Percentiles rank a stretch among this genome's conserved stretches.
Conservation (phyloP, 2,113 vertebrate species). For the Sakesphorus luctuosus region DNA sequence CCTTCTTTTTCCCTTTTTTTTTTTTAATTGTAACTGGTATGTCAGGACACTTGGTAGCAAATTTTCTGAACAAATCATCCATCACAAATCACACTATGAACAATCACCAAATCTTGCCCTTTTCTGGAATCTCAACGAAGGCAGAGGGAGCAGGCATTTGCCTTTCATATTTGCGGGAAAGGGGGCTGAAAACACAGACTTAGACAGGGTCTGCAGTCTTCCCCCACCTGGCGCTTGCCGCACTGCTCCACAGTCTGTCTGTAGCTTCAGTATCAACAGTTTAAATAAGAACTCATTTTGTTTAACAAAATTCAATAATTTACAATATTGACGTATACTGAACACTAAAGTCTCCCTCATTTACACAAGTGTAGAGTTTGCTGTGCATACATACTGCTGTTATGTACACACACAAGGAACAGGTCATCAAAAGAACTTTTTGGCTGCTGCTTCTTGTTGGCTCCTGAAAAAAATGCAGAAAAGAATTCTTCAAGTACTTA, state of each 20-base stretch:
- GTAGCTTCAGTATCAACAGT: constrained; percentile 32
- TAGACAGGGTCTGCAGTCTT: background rate
- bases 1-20: background rate
- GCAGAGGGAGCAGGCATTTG: background rate
- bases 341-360: constrained; percentile 77
- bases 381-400: constrained; percentile 63
- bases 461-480: constrained; percentile 78
- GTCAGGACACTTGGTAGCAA: background rate
- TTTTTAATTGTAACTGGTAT: background rate
- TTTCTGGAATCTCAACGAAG: background rate
- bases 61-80: background rate
- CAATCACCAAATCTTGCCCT: background rate
- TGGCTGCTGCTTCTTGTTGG: constrained; percentile 98
- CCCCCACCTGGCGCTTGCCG: background rate
- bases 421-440: constrained; percentile 97
- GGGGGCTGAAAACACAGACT: constrained; percentile 9
- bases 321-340: constrained; percentile 69
- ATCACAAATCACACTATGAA: background rate
- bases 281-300: constrained; percentile 45
- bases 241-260: constrained; percentile 27
- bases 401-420: constrained; percentile 35
- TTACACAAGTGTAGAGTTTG: constrained; percentile 67
- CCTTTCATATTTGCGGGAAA: constrained; percentile 7
- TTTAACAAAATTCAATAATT: constrained; percentile 76
- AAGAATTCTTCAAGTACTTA: background rate